Evolutionary conservation across 2,888 invertebrate genomes (phyloP), one percentile per base, ranked within the genome.

Genomic region (Smittia aterrima): DNA sequence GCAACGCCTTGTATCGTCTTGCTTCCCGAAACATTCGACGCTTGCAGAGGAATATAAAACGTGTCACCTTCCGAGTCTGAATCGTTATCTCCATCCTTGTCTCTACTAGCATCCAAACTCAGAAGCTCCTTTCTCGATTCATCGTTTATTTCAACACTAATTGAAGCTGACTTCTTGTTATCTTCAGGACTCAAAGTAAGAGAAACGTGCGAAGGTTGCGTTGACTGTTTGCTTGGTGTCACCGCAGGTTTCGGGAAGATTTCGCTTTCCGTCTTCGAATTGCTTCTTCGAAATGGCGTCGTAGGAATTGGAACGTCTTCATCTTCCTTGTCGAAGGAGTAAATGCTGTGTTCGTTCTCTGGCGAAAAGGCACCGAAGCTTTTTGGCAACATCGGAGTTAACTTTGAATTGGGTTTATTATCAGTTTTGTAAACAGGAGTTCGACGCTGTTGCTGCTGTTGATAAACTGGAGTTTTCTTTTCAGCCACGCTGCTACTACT

Each of bases 311-410:
- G 84, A 58, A 76, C 77, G 18, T 85, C 84, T 75, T 89, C 89
- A 32, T 85, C 86, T 58, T 89, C 89, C 76, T 88, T 88, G 77
- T 89, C 89, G 79, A 90, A 90, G 1, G 90, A 90, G 78, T 90
- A 90, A 16, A 90, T 87, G 75, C 89, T 89, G 75, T 88, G 88
- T 79, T 90, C 89, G 78, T 89, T 89, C 77, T 88, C 88, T 0
- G 87, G 87, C 0, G 88, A 89, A 80, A 89, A 89, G 0, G 89
- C 89, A 11, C 78, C 78, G 68, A 79, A 79, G 11, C 76, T 76
- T 40, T 76, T 77, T 41, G 20, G 77, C 76, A 58, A 77, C 77
- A 62, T 78, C 78, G 76, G 78, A 77, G 74, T 78, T 78, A 40
- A 78, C 77, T 58, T 78, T 78, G 83, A 86, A 77, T 84, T 86